These are phyloP conservation scores for Dicyrtoma fusca DNA, from an alignment of 2,888 invertebrate species.

Conservation along the genomic window DNA sequence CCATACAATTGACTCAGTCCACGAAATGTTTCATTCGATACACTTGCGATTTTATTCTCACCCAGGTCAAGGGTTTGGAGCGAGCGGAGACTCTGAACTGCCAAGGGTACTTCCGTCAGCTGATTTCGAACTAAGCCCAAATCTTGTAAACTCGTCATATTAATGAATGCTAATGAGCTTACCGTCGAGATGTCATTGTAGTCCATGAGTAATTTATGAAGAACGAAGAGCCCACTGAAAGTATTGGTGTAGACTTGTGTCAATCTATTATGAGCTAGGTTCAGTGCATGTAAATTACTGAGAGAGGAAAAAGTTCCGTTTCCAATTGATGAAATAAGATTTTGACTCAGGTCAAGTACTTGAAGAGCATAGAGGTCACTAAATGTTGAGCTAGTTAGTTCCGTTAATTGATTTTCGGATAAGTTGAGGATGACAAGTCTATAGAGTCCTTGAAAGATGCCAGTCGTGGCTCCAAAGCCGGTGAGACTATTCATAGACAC, in stretches of 20 bases:
- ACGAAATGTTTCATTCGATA: conserved; percentile 73
- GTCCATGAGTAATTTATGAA: conserved; percentile 75
- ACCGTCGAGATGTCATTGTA: conserved; percentile 73
- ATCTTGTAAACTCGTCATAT: conserved; percentile 77
- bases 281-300: conserved; percentile 75
- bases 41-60: conserved; percentile 75
- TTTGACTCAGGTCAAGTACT: conserved; percentile 73
- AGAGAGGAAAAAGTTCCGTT: conserved; percentile 76
- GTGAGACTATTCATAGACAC: conserved; percentile 74
- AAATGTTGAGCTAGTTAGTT: conserved; percentile 73
- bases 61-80: conserved; percentile 79
- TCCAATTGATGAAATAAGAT: conserved; percentile 67
- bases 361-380: conserved; percentile 75
- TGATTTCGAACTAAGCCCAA: conserved; percentile 75
- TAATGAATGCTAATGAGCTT: conserved; percentile 73
- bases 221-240: conserved; percentile 73
- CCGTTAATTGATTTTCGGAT: conserved; percentile 72
- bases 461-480: conserved; percentile 70
- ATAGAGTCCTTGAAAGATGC: conserved; percentile 75
- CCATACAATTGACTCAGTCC: conserved; percentile 76
- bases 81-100: conserved; percentile 70
- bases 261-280: conserved; percentile 73
- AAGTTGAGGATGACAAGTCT: conserved; percentile 75
- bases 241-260: conserved; percentile 71
- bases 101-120: conserved; percentile 71